Evolutionary conservation across 2,888 invertebrate genomes (phyloP).

Genomic region (Trisateles emortualis): DNA sequence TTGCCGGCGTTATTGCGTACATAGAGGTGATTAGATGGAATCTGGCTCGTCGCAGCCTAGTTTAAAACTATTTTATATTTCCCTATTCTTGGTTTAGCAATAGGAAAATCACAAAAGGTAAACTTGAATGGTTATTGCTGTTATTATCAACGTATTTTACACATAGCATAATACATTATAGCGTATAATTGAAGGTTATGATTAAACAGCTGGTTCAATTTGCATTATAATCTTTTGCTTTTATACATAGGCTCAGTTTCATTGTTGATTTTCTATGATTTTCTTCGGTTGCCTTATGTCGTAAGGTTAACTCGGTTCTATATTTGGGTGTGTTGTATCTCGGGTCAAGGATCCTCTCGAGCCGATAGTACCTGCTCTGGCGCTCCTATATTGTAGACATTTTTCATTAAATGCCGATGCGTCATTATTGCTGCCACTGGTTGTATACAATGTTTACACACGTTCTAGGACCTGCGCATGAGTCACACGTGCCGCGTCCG

Average conservation of each 20-base stretch:
- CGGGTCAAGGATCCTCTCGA: constrained; percentile 51
- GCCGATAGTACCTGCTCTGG: constrained; percentile 51
- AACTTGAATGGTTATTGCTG: constrained; percentile 17
- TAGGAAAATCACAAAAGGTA: constrained; percentile 23
- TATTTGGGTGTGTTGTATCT: constrained; percentile 49
- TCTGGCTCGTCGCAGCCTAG: constrained; percentile 52
- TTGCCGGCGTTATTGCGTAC: constrained; percentile 53
- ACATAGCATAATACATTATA: constrained; percentile 9
- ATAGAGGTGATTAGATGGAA: constrained; percentile 49
- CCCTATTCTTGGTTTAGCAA: constrained; percentile 46
- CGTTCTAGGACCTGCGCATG: constrained; percentile 74
- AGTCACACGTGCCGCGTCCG: constrained; percentile 68
- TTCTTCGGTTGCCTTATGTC: constrained; percentile 28
- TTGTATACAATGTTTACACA: constrained; percentile 73
- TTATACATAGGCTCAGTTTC: constrained; percentile 13
- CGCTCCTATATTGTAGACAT: constrained; percentile 69
- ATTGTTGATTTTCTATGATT: constrained; percentile 26
- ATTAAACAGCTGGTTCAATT: constrained; percentile 42
- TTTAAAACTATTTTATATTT: constrained; percentile 57
- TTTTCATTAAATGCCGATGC: constrained; percentile 67
- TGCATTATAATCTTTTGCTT: constrained; percentile 26
- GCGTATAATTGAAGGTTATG: constrained; percentile 20
- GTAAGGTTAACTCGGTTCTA: constrained; percentile 28
- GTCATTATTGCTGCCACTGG: constrained; percentile 69
- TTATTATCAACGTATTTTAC: constrained; percentile 13